A percentile compares a stretch with the other conserved stretches of the same genome.
Conservation (phyloP, 2,797 vertebrate species). For the Chiloscyllium punctatum region DNA sequence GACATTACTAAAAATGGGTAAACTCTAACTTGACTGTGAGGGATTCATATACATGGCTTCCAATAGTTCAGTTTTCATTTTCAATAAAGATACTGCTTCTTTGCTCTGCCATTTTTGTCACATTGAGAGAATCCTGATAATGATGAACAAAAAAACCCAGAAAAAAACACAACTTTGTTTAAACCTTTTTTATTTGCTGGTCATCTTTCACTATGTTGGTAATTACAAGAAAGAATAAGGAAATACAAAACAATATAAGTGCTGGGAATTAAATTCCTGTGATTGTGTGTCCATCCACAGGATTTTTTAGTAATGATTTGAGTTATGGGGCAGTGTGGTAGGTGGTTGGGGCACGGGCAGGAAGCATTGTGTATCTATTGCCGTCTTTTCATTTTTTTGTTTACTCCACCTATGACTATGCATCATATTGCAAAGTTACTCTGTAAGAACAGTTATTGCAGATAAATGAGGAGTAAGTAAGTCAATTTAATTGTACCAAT, state of each 20-base stretch:
- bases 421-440: neutral
- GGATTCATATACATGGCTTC: neutral
- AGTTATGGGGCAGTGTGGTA: neutral
- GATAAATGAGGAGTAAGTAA: neutral
- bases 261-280: neutral
- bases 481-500: neutral
- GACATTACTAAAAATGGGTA: neutral
- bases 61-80: neutral
- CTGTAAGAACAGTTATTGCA: neutral
- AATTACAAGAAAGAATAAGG: neutral
- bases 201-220: slow-evolving; percentile 26
- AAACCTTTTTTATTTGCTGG: slow-evolving; percentile 22
- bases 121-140: neutral
- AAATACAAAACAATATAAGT: slow-evolving; percentile 18
- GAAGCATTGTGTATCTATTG: neutral
- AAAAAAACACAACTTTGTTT: neutral
- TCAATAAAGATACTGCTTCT: neutral
- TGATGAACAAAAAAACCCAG: neutral
- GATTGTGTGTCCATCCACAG: neutral
- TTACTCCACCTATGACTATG: neutral
- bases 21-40: neutral
- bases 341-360: no score
- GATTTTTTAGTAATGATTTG: neutral
- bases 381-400: neutral
- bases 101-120: neutral